These are phyloP conservation scores for Dysdera silvatica DNA, from an alignment of 1,140 invertebrate species.

Conservation along the genomic window DNA sequence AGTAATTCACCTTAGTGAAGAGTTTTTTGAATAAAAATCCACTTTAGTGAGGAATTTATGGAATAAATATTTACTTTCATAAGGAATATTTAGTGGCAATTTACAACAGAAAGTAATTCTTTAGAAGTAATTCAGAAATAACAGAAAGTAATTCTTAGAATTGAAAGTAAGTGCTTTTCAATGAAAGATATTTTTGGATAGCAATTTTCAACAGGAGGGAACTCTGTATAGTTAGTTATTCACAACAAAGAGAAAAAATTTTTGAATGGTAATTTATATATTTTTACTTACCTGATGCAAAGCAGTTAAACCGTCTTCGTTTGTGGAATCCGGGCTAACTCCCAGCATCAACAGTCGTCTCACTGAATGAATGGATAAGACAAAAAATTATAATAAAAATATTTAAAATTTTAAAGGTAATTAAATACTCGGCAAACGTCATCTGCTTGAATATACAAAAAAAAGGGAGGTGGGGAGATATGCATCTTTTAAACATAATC, in stretches of 20 bases:
- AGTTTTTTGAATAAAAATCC: too few relatives aligned
- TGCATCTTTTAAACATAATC: neutral
- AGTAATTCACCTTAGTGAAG: too few relatives aligned
- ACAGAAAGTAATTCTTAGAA: too few relatives aligned
- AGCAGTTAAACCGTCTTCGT: constrained; percentile 96
- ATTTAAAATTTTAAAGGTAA: neutral
- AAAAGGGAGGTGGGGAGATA: neutral
- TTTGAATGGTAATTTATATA: too few relatives aligned
- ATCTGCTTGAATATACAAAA: neutral
- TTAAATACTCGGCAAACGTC: neutral
- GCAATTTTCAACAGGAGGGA: neutral
- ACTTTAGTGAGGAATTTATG: too few relatives aligned
- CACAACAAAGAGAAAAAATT: neutral
- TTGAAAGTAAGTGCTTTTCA: neutral
- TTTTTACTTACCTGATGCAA: constrained; percentile 71
- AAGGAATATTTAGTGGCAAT: too few relatives aligned
- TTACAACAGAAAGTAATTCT: too few relatives aligned
- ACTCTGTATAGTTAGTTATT: neutral
- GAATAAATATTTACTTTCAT: too few relatives aligned
- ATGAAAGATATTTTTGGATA: neutral
- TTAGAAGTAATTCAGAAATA: too few relatives aligned
- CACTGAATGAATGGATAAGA: constrained; percentile 53
- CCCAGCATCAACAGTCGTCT: constrained; percentile 71
- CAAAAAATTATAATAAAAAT: neutral
- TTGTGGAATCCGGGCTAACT: constrained; percentile 92